Conservation (phyloP, 2,888 invertebrate genomes). For the Tyria jacobaeae region DNA sequence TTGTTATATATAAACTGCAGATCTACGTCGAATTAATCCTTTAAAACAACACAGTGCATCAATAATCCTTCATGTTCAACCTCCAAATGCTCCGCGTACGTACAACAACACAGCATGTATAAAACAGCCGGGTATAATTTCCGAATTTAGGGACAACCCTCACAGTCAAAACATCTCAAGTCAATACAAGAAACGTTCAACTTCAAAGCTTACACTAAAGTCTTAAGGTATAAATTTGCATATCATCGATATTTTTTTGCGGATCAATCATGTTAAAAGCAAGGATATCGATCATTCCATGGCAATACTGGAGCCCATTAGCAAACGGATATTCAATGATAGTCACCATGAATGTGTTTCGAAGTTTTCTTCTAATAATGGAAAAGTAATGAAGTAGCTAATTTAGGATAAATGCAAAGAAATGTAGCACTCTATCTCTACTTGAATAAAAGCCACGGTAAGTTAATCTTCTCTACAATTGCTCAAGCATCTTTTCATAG, state of each 20-base stretch:
- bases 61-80: conserved; percentile 3
- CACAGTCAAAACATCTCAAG: conserved; percentile 16
- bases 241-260: conserved; percentile 35
- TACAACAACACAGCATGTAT: conserved; percentile 42
- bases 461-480: no score
- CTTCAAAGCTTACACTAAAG: conserved; percentile 21
- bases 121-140: conserved; percentile 39
- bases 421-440: background rate
- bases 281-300: conserved; percentile 43
- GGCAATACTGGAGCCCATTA: conserved; percentile 45
- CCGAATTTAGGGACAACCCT: conserved; percentile 39
- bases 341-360: conserved; percentile 25
- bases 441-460: background rate
- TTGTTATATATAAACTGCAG: background rate
- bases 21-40: background rate
- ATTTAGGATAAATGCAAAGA: background rate
- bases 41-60: conserved; percentile 4
- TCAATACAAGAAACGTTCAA: conserved; percentile 11
- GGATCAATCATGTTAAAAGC: conserved; percentile 50
- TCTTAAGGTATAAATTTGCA: conserved; percentile 36
- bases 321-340: conserved; percentile 39
- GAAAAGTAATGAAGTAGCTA: background rate
- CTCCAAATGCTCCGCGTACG: conserved; percentile 7
- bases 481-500: no score
- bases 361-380: conserved; percentile 15